Base-by-base conservation (phyloP, 2,888 invertebrate species). In the Bugula neritina region DNA sequence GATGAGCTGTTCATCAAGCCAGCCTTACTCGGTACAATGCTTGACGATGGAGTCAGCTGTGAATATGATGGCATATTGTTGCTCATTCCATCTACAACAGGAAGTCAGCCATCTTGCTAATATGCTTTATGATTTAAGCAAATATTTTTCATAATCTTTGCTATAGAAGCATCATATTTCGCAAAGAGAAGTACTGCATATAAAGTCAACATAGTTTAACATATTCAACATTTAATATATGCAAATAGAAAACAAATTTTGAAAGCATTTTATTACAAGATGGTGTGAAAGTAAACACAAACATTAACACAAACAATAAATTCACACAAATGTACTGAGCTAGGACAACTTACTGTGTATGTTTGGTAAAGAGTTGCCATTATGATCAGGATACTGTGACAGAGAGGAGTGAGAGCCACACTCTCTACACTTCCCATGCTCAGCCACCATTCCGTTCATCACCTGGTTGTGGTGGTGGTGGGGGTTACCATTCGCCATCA, bases 301-400 rank as follows among this genome's bases (percentile, higher is more conserved):
- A n/a, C n/a, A n/a, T n/a, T n/a, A n/a, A n/a, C n/a, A n/a, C n/a
- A n/a, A n/a, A n/a, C n/a, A n/a, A n/a, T n/a, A n/a, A n/a, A n/a
- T n/a, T n/a, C n/a, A n/a, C n/a, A n/a, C n/a, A n/a, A n/a, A n/a
- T n/a, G n/a, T n/a, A n/a, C n/a, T n/a, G n/a, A n/a, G n/a, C n/a
- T n/a, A n/a, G n/a, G n/a, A n/a, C n/a, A 17, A 55, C 63, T 63
- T 63, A 63, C 63, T 63, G 63, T 63, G 63, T 31, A 63, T 63
- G 31, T 34, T 63, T 13, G 63, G 63, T 31, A 63, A n/a, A 25
- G 31, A 31, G 63, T 63, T 63, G 29, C 63, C 31, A n/a, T 63
- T 63, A 34, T 63, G 31, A 27, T 63, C 63, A 29, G 63, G 63
- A 31, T 63, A 63, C 13, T 63, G 27, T 25, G 63, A 63, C 63